Base-by-base conservation (phyloP, 1,140 invertebrate species). In the Nautilus pompilius region DNA sequence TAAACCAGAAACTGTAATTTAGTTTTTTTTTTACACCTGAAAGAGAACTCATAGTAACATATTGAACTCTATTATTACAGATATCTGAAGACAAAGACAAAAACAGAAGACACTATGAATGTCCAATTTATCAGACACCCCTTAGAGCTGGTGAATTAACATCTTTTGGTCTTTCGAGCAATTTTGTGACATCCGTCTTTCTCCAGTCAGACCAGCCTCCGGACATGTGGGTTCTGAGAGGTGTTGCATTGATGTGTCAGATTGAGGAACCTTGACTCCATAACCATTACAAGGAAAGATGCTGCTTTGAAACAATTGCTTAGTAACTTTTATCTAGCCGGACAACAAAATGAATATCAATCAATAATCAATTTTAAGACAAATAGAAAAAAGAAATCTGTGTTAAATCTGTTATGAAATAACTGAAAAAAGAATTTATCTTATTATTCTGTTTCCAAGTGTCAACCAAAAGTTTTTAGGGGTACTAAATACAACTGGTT, bases 81-180 rank as follows among this genome's bases (percentile, higher is more conserved):
- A 89, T 48, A n/a, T n/a, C n/a, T n/a, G n/a, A 28, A 34, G n/a
- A 33, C 15, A 51, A 6, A 26, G 32, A 54, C 15, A 32, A 26
- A 5, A 41, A 15, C 45, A 32, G 30, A 45, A 57, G 61, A 24
- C 24, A 60, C 22, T 93, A 93, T 73, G 85, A 89, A 36, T 87
- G 87, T 64, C 92, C 92, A 0, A 78, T 93, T 8, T 94, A 94
- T 75, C 91, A 93, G 80, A 93, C 92, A 1, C 89, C 90, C 24
- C 85, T 89, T 48, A 83, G 92, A 61, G 90, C 91, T 28, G 92
- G 92, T 33, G 88, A 88, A 2, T 83, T 94, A 3, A 93, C 91
- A 20, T 93, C 91, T 0, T 93, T 91, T 1, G 92, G 82, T 26
- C 91, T 93, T 74, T 93, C 91, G 65, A 93, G 91, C 0, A 93